phyloP scores from a whole-genome alignment of 2,797 vertebrate genomes.

The Furcifer pardalis region DNA sequence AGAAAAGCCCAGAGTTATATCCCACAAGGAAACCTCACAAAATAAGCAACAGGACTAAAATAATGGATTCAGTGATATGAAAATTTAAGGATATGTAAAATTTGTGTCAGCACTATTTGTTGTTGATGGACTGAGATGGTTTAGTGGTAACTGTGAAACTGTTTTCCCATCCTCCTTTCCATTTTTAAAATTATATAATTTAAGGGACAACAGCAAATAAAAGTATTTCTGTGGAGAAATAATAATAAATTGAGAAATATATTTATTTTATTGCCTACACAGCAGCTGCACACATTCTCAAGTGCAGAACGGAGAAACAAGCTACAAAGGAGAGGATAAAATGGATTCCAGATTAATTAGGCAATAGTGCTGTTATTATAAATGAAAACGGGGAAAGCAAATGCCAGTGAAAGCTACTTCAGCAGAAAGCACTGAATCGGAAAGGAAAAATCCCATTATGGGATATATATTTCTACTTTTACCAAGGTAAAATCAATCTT shows the following conservation, averaged over 20 bases:
- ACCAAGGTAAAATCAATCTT: not conserved
- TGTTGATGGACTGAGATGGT: not conserved
- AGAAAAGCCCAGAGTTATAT: not conserved
- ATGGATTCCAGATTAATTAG: slow-evolving; percentile 34
- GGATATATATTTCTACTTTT: not conserved
- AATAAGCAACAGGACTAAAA: slow-evolving; percentile 24
- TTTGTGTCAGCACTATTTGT: not conserved
- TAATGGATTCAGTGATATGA: not conserved
- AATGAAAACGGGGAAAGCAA: not conserved
- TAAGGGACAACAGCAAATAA: slow-evolving; percentile 23
- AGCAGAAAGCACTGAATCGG: not conserved
- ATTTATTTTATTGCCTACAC: slow-evolving; percentile 20
- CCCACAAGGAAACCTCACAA: not conserved
- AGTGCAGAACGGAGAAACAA: slow-evolving; percentile 12
- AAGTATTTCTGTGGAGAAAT: not conserved
- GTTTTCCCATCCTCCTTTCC: not conserved
- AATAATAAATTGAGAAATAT: not conserved
- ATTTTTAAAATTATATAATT: not conserved
- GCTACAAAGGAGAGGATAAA: slow-evolving; percentile 1
- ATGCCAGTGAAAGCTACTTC: accelerated
- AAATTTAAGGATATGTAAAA: not conserved
- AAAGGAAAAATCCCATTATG: not conserved
- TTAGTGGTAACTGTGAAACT: not conserved
- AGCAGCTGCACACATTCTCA: not conserved
- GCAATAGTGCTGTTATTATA: slow-evolving; percentile 15